A percentile compares a stretch with the other conserved stretches of the same genome.
phyloP scores from a whole-genome alignment of 2,113 vertebrate genomes.

The Gnathonemus echidnorhynchus region DNA sequence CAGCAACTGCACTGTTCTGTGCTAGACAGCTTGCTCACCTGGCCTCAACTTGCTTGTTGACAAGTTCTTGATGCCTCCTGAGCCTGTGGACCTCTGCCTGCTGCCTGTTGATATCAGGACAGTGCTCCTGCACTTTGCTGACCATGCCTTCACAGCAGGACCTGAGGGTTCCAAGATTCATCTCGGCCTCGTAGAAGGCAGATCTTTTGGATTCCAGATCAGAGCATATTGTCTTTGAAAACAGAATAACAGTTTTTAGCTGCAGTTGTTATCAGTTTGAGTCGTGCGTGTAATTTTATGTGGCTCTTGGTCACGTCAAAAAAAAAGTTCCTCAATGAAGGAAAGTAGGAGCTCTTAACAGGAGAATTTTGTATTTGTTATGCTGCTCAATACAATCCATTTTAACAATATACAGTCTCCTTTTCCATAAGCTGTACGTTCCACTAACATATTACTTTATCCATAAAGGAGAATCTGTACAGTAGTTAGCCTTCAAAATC shows the following conservation, averaged over 20 bases:
- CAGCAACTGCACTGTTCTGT: neutral
- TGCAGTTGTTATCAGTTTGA: neutral
- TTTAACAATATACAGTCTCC: neutral
- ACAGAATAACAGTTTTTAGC: neutral
- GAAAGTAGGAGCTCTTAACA: neutral
- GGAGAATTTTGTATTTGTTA: neutral
- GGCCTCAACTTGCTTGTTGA: slow-evolving; percentile 71
- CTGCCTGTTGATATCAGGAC: slow-evolving; percentile 88
- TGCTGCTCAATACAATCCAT: neutral
- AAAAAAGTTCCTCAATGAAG: neutral
- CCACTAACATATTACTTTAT: neutral
- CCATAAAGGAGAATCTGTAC: neutral
- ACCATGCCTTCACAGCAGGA: slow-evolving; percentile 68
- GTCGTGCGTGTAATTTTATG: neutral
- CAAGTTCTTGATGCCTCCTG: slow-evolving; percentile 74
- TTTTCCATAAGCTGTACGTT: neutral
- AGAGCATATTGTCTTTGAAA: slow-evolving; percentile 61
- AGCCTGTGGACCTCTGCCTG: slow-evolving; percentile 82
- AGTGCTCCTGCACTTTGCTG: slow-evolving; percentile 88
- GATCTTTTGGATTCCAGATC: slow-evolving; percentile 72
- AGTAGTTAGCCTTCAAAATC: neutral
- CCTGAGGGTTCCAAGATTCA: slow-evolving; percentile 72
- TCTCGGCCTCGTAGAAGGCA: slow-evolving; percentile 65
- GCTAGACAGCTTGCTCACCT: slow-evolving; percentile 56
- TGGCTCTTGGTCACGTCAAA: neutral